A percentile compares a stretch with the other conserved stretches of the same genome.
These are phyloP conservation scores for Hylaea fasciaria DNA, from an alignment of 2,888 invertebrate species.

Conservation along the genomic window DNA sequence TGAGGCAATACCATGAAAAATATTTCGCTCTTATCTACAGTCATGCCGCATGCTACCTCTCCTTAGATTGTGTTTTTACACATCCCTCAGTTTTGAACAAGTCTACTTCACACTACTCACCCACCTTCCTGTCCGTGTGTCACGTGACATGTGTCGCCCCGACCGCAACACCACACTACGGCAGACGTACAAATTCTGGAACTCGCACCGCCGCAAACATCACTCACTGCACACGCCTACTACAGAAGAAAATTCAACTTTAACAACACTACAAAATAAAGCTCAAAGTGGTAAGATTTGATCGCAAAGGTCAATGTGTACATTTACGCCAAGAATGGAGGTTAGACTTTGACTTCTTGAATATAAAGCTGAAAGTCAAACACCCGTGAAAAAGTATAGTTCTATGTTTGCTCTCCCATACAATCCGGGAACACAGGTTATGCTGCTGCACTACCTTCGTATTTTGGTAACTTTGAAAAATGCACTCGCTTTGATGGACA, in stretches of 20 bases:
- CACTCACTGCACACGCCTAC: slow-evolving; percentile 44
- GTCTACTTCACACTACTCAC: background rate
- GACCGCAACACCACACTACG: slow-evolving; percentile 44
- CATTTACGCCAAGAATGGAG: background rate
- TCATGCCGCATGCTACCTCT: too few species aligned
- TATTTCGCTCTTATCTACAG: background rate
- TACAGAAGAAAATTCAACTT: slow-evolving; percentile 16
- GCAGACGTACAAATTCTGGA: slow-evolving; percentile 55
- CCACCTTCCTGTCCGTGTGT: slow-evolving; percentile 44
- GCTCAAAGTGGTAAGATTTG: slow-evolving; percentile 5
- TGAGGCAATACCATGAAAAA: too few species aligned
- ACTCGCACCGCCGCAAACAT: slow-evolving; percentile 60
- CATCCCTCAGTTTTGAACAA: background rate
- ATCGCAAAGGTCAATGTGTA: background rate
- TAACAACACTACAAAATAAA: slow-evolving; percentile 14
- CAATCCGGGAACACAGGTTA: slow-evolving; percentile 31
- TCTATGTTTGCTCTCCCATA: slow-evolving; percentile 26
- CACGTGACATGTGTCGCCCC: slow-evolving; percentile 30
- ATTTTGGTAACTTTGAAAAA: slow-evolving; percentile 22
- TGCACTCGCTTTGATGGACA: slow-evolving; percentile 31
- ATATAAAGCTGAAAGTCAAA: slow-evolving; percentile 3
- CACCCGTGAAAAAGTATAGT: background rate
- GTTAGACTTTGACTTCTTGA: slow-evolving; percentile 16
- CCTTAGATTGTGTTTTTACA: background rate
- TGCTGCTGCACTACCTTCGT: slow-evolving; percentile 16